Evolutionary conservation across 2,113 vertebrate genomes (phyloP).

Genomic region (Thamnaconus septentrionalis): DNA sequence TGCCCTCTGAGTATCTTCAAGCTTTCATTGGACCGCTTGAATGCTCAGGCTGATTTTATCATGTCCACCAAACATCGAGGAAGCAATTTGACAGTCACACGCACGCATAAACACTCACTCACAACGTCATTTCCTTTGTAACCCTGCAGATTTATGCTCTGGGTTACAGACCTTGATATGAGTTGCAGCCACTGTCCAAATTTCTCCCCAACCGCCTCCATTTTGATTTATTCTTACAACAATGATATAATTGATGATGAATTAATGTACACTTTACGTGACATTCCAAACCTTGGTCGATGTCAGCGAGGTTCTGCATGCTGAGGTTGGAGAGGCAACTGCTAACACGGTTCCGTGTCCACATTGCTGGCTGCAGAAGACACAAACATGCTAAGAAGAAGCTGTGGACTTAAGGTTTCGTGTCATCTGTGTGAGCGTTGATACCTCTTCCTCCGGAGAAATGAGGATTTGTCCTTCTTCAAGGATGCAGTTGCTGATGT

Average conservation of each 20-base stretch:
- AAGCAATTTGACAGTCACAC: conserved; percentile 67
- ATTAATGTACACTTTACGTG: neutral
- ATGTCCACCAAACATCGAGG: conserved; percentile 53
- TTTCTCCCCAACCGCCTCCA: too few species aligned
- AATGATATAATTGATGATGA: too few species aligned
- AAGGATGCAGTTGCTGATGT: conserved; percentile 82
- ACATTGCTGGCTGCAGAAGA: conserved; percentile 59
- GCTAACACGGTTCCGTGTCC: conserved; percentile 67
- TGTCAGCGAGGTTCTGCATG: conserved; percentile 60
- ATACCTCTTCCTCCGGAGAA: conserved; percentile 84
- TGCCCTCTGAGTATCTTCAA: neutral
- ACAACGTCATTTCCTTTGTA: conserved; percentile 66
- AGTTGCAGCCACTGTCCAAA: too few species aligned
- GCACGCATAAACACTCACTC: conserved; percentile 50
- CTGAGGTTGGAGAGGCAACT: conserved; percentile 71
- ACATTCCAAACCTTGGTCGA: conserved; percentile 63
- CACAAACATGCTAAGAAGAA: neutral
- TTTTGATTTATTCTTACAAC: too few species aligned
- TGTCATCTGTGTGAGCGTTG: neutral
- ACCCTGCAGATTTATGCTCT: conserved; percentile 4
- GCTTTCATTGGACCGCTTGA: conserved; percentile 23
- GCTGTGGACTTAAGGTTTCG: neutral
- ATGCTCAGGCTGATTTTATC: conserved; percentile 68
- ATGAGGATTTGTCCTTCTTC: conserved; percentile 84
- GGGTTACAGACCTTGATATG: conserved; percentile 3